Evolutionary conservation across 2,888 invertebrate species (phyloP), one percentile per base, ranked within the genome.

Genomic region (Cheilosia scutellata): DNA sequence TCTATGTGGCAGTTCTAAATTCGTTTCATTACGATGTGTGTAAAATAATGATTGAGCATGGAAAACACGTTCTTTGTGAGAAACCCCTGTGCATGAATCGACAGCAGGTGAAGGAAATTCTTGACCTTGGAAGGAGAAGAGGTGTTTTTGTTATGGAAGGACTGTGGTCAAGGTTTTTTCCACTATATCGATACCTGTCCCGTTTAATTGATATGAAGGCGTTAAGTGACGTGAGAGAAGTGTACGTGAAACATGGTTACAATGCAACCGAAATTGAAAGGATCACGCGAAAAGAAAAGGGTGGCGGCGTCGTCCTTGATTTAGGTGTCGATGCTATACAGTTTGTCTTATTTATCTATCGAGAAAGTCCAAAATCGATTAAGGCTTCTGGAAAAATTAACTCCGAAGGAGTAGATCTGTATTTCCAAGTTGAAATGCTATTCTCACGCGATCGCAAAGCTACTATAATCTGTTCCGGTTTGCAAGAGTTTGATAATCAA

Each of bases 61-160:
- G 96, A 0, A 98, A 98, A 91, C 95, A 96, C 89, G 95, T 98
- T 3, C 92, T 98, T 2, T 97, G 97, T 91, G 98, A 98, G 91
- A 98, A 97, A 91, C 97, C 98, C 0, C 92, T 98, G 82, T 95
- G 96, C 47, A 92, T 97, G 92, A 97, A 96, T 90, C 92, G 93
- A 40, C 95, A 95, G 88, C 95, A 97, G 91, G 94, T 95, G 0
- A 93, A 94, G 71, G 94, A 95, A 88, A 91, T 98, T 68, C 91
- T 96, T 3, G 92, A 94, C 31, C 88, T 94, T 0, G 96, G 97
- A 0, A 94, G 93, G 88, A 90, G 93, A 51, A 95, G 95, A 88
- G 95, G 95, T 0, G 90, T 95, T 0, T 96, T 97, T 89, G 90
- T 96, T 0, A 96, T 96, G 96, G 97, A 97, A 93, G 97, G 95